Base-by-base conservation (phyloP, 53 echinoderm and acorn worm species). In the Apostichopus leukothele region DNA sequence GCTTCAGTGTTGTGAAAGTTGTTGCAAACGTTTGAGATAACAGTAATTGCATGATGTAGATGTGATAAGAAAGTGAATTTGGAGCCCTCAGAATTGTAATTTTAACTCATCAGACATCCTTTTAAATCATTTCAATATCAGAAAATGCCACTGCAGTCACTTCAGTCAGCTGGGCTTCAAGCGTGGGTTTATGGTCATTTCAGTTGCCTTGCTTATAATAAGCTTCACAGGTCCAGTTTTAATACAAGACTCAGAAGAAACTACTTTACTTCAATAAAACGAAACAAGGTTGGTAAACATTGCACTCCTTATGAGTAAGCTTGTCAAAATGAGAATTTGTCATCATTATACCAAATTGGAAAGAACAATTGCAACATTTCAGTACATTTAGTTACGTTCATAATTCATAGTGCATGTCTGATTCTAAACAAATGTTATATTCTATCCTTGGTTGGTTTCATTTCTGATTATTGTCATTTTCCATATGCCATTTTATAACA, bases 111-210 rank as follows among this genome's bases (percentile, higher is more conserved):
- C 10, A 57, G 39, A 5, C 6, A 77, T 77, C 77, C 20, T 81
- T 81, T 54, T 54, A 81, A 81, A 21, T 81, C 71, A 81, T 81
- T 81, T 81, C 59, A 81, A 81, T 54, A 54, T 54, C 22, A 81
- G 80, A 80, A 18, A 59, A 59, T 16, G 5, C 54, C 59, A 10
- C 81, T 81, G 54, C 81, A 81, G 20, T 59, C 54, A 54, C 23
- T 11, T 81, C 81, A 81, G 21, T 59, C 81, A 54, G 19, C 60
- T 57, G 16, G 25, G n/a, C 59, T 81, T 12, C 81, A 81, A 81
- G 81, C 20, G 16, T 81, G 54, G 9, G 54, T 51, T 53, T 12
- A 53, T 51, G 79, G 52, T 53, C 79, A 79, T 79, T 50, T 79
- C 6, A 54, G 57, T 54, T 81, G 81, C 55, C 53, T 81, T 81